Evolutionary conservation across 2,113 vertebrate genomes (phyloP), one percentile per base, ranked within the genome.

Genomic region (Lamprologus ornatipinnis): DNA sequence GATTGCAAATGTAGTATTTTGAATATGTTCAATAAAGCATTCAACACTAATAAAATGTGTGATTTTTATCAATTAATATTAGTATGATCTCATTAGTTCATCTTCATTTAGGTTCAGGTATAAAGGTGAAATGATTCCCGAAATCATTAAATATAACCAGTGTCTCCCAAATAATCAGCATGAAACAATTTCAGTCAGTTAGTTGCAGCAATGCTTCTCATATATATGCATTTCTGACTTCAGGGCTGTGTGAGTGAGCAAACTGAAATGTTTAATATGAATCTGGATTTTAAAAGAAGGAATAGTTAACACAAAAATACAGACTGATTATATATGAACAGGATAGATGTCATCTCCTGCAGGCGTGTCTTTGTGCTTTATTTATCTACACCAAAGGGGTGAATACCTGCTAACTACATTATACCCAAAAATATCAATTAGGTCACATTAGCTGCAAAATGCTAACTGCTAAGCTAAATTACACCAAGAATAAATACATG

Each of bases 181-280:
- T 26, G 2, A 12, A 17, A 47, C 23, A 7, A 49, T 49, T 28
- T 75, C 6, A 75, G 42, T 28, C 23, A 4, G 2, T 49, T 11
- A 75, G 70, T 7, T 17, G 70, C 1, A 49, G 70, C 23, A 31
- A 19, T 49, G 15, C 0, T 12, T 19, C 6, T 0, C 3, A 28
- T 5, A 11, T 19, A 28, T 10, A 31, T 47, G 5, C 10, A n/a
- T 9, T 19, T 13, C 11, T 40, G 21, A 55, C 7, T 55, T 55
- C 40, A 84, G 7, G 9, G 21, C 1, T n/a, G 21, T 51, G 28
- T 37, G 15, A 51, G 4, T 7, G 5, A 81, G 15, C 4, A 26
- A 31, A 45, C 3, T 42, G 13, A 21, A 21, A 49, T 10, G 31
- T 49, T 65, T 33, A 65, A 17, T 33, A 0, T 33, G 3, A 63